Conservation (phyloP, 2,113 vertebrate species). For the Salminus brasiliensis region DNA sequence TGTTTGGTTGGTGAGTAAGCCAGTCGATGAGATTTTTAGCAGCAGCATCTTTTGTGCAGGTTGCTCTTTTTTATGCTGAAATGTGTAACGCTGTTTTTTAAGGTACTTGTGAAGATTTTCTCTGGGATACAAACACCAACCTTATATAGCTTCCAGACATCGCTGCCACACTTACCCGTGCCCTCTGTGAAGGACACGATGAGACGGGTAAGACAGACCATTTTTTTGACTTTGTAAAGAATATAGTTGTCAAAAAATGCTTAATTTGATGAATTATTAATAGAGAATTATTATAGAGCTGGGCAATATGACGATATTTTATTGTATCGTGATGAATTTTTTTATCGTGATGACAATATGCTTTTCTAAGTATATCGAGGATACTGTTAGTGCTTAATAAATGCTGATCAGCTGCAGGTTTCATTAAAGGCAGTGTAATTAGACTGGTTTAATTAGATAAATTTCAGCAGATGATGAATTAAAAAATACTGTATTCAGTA, state of each 20-base stretch:
- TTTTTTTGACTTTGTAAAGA: background rate
- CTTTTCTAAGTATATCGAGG: too few relatives aligned
- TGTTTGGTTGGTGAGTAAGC: slow-evolving; percentile 82
- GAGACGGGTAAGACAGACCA: slow-evolving; percentile 70
- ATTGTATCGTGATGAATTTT: too few relatives aligned
- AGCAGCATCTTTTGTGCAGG: background rate
- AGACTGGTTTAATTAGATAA: too few relatives aligned
- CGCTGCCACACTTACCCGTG: slow-evolving; percentile 81
- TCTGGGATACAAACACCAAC: slow-evolving; percentile 82
- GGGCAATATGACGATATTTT: too few relatives aligned
- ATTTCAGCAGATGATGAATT: too few relatives aligned
- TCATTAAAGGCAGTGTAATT: too few relatives aligned
- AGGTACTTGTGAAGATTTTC: slow-evolving; percentile 82
- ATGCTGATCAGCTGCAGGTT: too few relatives aligned
- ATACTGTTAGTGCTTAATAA: too few relatives aligned
- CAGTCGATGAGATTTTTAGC: background rate
- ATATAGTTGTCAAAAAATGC: background rate
- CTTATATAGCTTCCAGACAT: slow-evolving; percentile 86
- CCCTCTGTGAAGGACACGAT: slow-evolving; percentile 82
- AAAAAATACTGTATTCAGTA: too few relatives aligned
- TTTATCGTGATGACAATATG: too few relatives aligned
- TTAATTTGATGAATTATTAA: too few relatives aligned
- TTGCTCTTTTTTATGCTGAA: background rate
- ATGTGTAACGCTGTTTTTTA: slow-evolving; percentile 20
- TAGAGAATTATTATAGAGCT: too few relatives aligned